Conservation (phyloP, 2,888 invertebrate species). For the Hirtodrosophila cameraria region DNA sequence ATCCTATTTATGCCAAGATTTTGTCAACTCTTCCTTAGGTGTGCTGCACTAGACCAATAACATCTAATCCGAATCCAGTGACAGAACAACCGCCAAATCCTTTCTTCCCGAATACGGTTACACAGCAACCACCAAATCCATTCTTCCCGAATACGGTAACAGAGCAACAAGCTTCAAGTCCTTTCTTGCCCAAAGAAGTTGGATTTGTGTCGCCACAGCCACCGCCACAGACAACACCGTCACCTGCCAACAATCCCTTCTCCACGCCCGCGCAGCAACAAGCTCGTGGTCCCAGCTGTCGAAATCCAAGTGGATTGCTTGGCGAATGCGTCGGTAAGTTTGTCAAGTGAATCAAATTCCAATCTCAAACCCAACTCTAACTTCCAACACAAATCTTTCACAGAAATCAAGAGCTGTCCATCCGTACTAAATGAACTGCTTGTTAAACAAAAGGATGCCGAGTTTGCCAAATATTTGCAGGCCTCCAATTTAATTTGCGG, state of each 20-base stretch:
- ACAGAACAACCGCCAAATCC: constrained; percentile 57
- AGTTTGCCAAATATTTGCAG: constrained; percentile 67
- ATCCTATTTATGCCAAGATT: constrained; percentile 1
- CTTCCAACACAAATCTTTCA: no score
- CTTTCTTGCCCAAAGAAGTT: constrained; percentile 21
- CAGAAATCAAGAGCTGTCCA: constrained; percentile 72
- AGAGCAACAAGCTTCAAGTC: no score
- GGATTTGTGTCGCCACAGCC: constrained; percentile 29
- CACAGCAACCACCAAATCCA: constrained; percentile 51
- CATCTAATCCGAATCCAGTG: constrained; percentile 44
- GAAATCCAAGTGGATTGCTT: constrained; percentile 59
- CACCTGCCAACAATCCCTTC: constrained; percentile 54
- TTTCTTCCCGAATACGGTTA: no score
- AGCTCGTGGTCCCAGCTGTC: constrained; percentile 53
- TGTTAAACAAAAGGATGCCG: constrained; percentile 62
- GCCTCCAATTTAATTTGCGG: constrained; percentile 78
- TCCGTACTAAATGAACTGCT: constrained; percentile 62
- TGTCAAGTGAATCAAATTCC: no score
- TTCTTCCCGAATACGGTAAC: constrained; percentile 51
- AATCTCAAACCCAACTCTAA: no score
- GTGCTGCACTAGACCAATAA: constrained; percentile 75
- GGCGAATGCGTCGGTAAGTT: constrained; percentile 76
- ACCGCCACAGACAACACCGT: neutral
- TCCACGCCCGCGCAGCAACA: constrained; percentile 23
- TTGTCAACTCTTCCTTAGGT: constrained; percentile 60